Base-by-base conservation (phyloP, 2,797 vertebrate genomes). In the Acrocephalus scirpaceus region DNA sequence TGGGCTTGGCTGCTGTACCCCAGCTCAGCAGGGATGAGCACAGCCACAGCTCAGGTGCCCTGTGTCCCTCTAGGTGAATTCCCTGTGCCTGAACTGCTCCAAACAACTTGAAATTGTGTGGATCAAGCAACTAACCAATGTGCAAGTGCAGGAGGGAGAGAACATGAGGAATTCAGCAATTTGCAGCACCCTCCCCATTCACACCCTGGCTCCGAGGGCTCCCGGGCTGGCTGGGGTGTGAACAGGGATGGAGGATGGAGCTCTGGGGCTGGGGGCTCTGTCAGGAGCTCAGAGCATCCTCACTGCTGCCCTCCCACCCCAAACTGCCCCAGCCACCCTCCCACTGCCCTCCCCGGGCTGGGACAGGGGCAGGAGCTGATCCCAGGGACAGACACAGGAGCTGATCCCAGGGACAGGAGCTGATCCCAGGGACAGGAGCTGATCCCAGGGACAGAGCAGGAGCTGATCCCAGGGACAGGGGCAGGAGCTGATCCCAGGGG, bases 1-100 rank as follows among this genome's bases (percentile, higher is more conserved):
- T 53, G 78, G 85, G 54, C 5, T 22, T 2, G 20, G 34, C n/a
- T n/a, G 34, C 1, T 16, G 48, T 2, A 10, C 21, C 65, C 26
- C 7, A 10, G 0, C 9, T 11, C 25, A 15, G 36, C 16, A 0
- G 0, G 23, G 45, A 13, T 1, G 4, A 27, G 6, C 56, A 10
- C 2, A 80, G 21, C 50, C 18, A 1, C n/a, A 10, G 70, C 19
- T 0, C 56, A 3, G 74, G 29, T 4, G 16, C 2, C 19, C 73
- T 3, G 4, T 5, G 50, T 11, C 34, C 23, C 1, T 2, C 44
- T 0, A 0, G 21, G 25, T 1, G 9, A 18, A 3, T 30, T 57
- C 44, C 48, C 73, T 2, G 0, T 0, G 26, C 69, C 18, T 20
- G 0, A 45, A 48, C 36, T 51, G 75, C 69, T 72, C 56, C 5